Percentiles rank a stretch among this genome's conserved stretches.
Evolutionary conservation across 2,888 invertebrate genomes (phyloP).

Genomic region (Prosopocoilus inquinatus): DNA sequence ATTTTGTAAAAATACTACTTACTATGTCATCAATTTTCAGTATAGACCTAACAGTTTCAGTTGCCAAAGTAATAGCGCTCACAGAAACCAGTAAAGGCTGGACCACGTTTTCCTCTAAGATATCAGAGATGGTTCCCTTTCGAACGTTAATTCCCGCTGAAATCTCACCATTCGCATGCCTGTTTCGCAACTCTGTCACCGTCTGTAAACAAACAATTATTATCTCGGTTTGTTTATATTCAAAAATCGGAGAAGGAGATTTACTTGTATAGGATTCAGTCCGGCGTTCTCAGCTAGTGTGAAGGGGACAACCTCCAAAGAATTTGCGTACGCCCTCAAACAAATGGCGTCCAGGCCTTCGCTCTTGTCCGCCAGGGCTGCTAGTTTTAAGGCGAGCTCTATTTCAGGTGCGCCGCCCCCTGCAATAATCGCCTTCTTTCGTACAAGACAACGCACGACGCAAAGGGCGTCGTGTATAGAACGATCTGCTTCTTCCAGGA

Average conservation of each 20-base stretch:
- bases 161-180: slow-evolving; percentile 83
- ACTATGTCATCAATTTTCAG: slow-evolving; percentile 99
- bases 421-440: slow-evolving; percentile 85
- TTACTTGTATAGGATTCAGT: slow-evolving; percentile 48
- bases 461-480: slow-evolving; percentile 84
- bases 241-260: neutral
- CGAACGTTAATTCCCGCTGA: slow-evolving; percentile 95
- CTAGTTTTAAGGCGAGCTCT: slow-evolving; percentile 83
- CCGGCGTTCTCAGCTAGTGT: slow-evolving; percentile 87
- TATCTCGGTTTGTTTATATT: too few relatives aligned
- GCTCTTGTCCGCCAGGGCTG: slow-evolving; percentile 76
- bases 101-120: slow-evolving; percentile 94
- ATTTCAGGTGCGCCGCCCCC: slow-evolving; percentile 99
- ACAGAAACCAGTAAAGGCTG: slow-evolving; percentile 95
- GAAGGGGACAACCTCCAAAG: slow-evolving; percentile 89
- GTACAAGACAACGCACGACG: slow-evolving; percentile 94
- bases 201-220: slow-evolving; percentile 53
- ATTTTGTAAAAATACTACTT: slow-evolving; percentile 46
- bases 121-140: slow-evolving; percentile 94
- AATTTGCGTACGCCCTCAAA: slow-evolving; percentile 92
- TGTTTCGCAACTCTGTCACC: slow-evolving; percentile 92
- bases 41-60: slow-evolving; percentile 96
- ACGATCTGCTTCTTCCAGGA: slow-evolving; percentile 77
- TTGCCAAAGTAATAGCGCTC: slow-evolving; percentile 89
- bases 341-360: slow-evolving; percentile 95